Percentiles rank a stretch among this genome's conserved stretches.
These are phyloP conservation scores for Schizopygopsis pylzovi DNA, from an alignment of 2,797 vertebrate species.

Conservation along the genomic window DNA sequence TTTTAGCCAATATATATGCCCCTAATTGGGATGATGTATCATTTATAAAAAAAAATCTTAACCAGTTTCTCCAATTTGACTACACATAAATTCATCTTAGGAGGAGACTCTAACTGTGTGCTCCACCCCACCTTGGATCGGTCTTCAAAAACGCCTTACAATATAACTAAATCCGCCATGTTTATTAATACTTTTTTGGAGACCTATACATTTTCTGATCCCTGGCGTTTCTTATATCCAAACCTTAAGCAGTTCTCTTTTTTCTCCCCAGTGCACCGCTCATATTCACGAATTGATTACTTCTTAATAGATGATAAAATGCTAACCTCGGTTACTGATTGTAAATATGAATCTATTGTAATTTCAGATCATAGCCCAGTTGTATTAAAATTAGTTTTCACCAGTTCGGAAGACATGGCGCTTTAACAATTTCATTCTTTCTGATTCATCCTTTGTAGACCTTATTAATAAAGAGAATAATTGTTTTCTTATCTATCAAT, in stretches of 20 bases:
- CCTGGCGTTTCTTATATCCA: background rate
- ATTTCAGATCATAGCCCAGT: background rate
- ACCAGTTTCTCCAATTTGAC: no score
- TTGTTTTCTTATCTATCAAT: background rate
- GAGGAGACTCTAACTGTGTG: background rate
- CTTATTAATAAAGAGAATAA: background rate
- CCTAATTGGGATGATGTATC: background rate
- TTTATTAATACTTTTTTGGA: background rate
- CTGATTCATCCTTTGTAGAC: background rate
- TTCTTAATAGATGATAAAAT: background rate
- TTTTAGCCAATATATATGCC: background rate
- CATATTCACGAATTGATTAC: background rate
- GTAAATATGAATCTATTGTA: background rate
- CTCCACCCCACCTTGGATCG: background rate
- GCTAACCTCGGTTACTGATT: background rate
- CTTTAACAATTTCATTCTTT: background rate
- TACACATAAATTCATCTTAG: no score
- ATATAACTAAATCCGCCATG: background rate
- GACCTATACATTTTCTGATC: background rate
- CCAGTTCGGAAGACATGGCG: background rate
- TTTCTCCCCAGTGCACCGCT: background rate
- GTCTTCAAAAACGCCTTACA: background rate
- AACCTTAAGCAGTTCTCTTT: background rate
- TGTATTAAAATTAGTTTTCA: background rate
- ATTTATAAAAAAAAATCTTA: no score